Percentiles rank a stretch among this genome's conserved stretches.
phyloP scores from a whole-genome alignment of 2,113 vertebrate genomes.

The Tenebrosternarchus preto region DNA sequence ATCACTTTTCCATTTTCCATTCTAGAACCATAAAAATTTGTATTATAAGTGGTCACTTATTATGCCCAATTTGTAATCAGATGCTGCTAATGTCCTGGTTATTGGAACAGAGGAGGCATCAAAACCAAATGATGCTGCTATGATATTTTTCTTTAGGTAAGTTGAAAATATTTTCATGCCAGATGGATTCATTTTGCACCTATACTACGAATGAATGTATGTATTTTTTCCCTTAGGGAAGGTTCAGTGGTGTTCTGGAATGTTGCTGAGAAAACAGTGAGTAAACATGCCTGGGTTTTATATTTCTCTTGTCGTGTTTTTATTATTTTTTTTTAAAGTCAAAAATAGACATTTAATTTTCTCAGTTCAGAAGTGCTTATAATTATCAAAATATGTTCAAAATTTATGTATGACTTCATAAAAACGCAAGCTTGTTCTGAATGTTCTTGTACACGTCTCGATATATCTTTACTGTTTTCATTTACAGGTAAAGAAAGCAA shows the following conservation, averaged over 20 bases:
- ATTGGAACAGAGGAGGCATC: slow-evolving; percentile 80
- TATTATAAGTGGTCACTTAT: not conserved
- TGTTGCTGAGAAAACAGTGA: slow-evolving; percentile 90
- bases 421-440: not conserved
- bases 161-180: slow-evolving; percentile 8
- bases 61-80: slow-evolving; percentile 61
- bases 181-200: not conserved
- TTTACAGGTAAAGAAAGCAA: slow-evolving; percentile 81
- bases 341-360: not conserved
- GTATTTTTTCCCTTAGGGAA: slow-evolving; percentile 80
- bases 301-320: no score
- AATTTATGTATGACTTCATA: no score
- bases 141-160: slow-evolving; percentile 94
- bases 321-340: not conserved
- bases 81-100: slow-evolving; percentile 92
- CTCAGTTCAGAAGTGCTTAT: no score
- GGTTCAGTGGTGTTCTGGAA: slow-evolving; percentile 98
- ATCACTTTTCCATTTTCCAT: not conserved
- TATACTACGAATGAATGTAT: not conserved
- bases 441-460: not conserved
- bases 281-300: slow-evolving; percentile 44
- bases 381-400: not conserved
- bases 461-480: not conserved
- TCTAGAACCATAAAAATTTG: not conserved
- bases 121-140: slow-evolving; percentile 82